Evolutionary conservation across 1,140 invertebrate species (phyloP), one percentile per base, ranked within the genome.

Genomic region (Bombus confusus): DNA sequence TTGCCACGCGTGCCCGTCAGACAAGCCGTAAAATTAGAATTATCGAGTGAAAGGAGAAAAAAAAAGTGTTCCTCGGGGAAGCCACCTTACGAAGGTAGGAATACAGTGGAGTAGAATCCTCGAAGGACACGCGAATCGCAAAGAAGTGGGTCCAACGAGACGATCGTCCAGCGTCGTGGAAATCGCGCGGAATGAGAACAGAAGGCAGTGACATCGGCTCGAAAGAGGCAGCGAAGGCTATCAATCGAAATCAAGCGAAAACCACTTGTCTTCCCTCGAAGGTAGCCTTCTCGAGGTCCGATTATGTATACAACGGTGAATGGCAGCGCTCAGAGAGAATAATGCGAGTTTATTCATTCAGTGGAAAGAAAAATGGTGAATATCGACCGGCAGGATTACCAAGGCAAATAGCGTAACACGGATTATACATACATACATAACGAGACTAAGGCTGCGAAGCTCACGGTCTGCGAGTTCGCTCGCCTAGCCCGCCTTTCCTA

Each of bases 351-450:
- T 80, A 81, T 81, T 80, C 57, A 79, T 85, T 85, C 78, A 66
- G 77, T 57, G 9, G 59, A 47, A 39, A 43, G 72, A 80, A 81
- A 76, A 80, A 86, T 85, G 75, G 71, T n/a, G 78, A 52, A 79
- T 84, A 84, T 84, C 83, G 83, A 84, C 47, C 83, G 37, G 12
- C 28, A 3, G 64, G 41, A 86, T 86, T 86, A 82, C 78, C 85
- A 86, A 86, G 79, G 85, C 85, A 86, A 86, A 86, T 86, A 82
- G 34, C 80, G 72, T 62, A 81, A 81, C 79, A 82, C 77, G 80
- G 85, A 82, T 82, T 86, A 69, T 82, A 86, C 72, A 64, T 83
- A 83, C 73, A 79, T 81, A 81, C 74, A 71, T 82, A 90, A 89
- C 79, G 78, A 86, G 75, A 22, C 31, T 72, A 64, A 47, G 73